Evolutionary conservation across 23 tunicate species (phyloP).

Genomic region (Oikopleura vanhoeffeni): DNA sequence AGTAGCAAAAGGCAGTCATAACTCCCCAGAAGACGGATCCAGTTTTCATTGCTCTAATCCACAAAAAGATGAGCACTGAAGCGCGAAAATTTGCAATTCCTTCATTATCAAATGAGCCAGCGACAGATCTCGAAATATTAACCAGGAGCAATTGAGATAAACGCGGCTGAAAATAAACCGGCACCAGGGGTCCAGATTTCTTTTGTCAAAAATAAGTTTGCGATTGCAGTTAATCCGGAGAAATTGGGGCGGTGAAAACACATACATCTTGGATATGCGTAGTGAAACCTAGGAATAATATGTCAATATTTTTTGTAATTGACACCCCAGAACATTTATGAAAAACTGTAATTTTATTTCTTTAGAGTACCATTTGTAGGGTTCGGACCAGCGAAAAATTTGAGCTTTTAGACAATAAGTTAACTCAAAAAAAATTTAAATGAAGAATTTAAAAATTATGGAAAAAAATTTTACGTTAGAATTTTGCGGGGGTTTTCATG

Average conservation of each 20-base stretch:
- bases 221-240: constrained; percentile 77
- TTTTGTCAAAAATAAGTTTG: constrained; percentile 58
- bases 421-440: no score
- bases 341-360: no score
- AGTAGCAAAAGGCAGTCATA: neutral
- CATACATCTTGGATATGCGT: constrained; percentile 93
- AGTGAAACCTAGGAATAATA: constrained; percentile 46
- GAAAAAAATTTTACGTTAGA: no score
- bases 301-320: no score
- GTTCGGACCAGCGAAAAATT: no score
- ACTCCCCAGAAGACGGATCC: constrained; percentile 36
- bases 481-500: no score
- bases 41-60: constrained; percentile 9
- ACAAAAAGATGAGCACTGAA: constrained; percentile 39
- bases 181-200: constrained; percentile 91
- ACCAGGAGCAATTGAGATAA: constrained; percentile 95
- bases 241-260: constrained; percentile 83
- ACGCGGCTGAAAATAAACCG: constrained; percentile 82
- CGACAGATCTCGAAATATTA: constrained; percentile 94
- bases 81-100: constrained; percentile 96
- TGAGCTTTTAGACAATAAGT: no score
- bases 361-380: no score
- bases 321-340: no score
- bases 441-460: no score
- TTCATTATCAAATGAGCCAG: constrained; percentile 97